phyloP scores from a whole-genome alignment of 2,888 invertebrate genomes.

The Diloba caeruleocephala region DNA sequence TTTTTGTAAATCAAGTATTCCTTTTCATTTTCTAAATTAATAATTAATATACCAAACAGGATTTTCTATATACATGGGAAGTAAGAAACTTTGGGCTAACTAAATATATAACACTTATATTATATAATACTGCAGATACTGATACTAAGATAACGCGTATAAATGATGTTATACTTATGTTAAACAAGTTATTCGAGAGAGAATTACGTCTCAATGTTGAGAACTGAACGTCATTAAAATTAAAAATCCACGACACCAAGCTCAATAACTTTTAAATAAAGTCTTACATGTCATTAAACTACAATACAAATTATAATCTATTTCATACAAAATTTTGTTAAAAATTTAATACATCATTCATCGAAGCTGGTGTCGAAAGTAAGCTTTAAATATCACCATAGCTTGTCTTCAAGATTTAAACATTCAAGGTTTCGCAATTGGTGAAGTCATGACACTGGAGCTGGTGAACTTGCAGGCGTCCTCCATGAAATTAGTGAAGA shows the following conservation, averaged over 20 bases:
- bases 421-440: conserved; percentile 59
- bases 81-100: conserved; percentile 3
- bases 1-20: neutral
- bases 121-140: conserved; percentile 11
- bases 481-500: conserved; percentile 74
- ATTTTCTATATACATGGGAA: conserved; percentile 26
- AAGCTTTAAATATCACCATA: conserved; percentile 9
- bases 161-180: neutral
- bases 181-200: neutral
- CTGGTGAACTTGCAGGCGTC: conserved; percentile 75
- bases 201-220: neutral
- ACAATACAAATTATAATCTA: conserved; percentile 24
- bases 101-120: conserved; percentile 3
- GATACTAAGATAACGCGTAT: neutral
- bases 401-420: neutral
- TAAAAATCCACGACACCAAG: conserved; percentile 17
- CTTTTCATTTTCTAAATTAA: conserved; percentile 4
- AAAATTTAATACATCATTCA: conserved; percentile 2
- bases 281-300: conserved; percentile 3
- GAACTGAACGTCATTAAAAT: conserved; percentile 4
- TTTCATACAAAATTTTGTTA: conserved; percentile 11
- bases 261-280: neutral
- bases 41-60: conserved; percentile 5
- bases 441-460: conserved; percentile 64
- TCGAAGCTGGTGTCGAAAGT: conserved; percentile 18